Conservation (phyloP, 2,888 invertebrate genomes). For the Galeopsomyia nigrocyanea region DNA sequence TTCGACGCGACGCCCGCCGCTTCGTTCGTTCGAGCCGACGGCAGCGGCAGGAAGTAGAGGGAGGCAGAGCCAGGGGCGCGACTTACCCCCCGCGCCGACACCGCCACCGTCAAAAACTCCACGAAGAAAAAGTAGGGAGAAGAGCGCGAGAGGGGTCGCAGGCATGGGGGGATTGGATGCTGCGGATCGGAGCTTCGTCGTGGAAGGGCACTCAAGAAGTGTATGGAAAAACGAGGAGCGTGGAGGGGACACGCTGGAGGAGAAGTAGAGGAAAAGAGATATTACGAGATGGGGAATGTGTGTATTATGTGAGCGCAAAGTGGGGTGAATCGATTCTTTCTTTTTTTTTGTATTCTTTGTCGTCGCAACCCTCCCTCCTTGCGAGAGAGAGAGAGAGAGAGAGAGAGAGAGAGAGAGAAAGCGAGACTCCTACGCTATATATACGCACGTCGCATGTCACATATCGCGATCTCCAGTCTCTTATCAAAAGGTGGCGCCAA, state of each 20-base stretch:
- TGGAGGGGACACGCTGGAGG: constrained; percentile 20
- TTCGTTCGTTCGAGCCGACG: neutral
- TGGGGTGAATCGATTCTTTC: constrained; percentile 57
- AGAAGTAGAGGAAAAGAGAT: constrained; percentile 28
- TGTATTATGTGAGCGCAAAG: constrained; percentile 32
- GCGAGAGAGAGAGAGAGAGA: too few species aligned
- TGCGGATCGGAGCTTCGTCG: constrained; percentile 2
- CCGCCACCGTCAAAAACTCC: neutral
- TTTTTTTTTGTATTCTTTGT: constrained; percentile 40
- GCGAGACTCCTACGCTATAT: constrained; percentile 1
- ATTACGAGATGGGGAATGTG: constrained; percentile 33
- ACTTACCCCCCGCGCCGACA: too few species aligned
- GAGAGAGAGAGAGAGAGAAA: too few species aligned
- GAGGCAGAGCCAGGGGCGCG: neutral
- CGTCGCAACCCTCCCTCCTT: constrained; percentile 27
- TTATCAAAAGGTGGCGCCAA: constrained; percentile 60
- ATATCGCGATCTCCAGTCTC: constrained; percentile 49
- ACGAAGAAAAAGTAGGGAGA: neutral
- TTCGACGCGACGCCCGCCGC: constrained; percentile 30
- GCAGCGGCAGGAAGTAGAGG: constrained; percentile 23
- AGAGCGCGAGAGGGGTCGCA: neutral
- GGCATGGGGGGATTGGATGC: too few species aligned
- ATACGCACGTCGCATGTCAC: constrained; percentile 13
- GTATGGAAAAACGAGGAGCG: constrained; percentile 1
- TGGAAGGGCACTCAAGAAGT: constrained; percentile 17